Evolutionary conservation across 2,797 vertebrate genomes (phyloP).

Genomic region (Lerista edwardsae): DNA sequence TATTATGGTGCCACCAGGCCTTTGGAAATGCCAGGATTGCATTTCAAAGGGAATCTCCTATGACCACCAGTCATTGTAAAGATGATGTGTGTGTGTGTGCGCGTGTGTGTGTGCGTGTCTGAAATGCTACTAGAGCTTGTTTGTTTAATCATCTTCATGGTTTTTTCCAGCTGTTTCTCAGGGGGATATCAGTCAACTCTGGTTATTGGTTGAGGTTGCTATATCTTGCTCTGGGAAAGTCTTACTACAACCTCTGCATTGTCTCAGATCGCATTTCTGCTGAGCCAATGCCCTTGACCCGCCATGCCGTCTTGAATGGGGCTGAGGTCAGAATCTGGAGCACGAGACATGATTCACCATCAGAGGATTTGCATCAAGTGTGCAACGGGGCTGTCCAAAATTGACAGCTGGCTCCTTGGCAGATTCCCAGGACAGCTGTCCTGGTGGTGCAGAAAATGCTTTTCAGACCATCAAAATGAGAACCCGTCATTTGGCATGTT

Average conservation of each 20-base stretch:
- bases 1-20: background rate
- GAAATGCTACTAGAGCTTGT: background rate
- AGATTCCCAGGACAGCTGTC: slow-evolving; percentile 62
- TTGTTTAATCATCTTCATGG: background rate
- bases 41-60: background rate
- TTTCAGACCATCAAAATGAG: slow-evolving; percentile 53
- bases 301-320: slow-evolving; percentile 29
- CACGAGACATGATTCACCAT: slow-evolving; percentile 58
- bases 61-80: background rate
- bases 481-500: slow-evolving; percentile 57
- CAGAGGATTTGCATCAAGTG: slow-evolving; percentile 59
- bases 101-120: too few relatives aligned
- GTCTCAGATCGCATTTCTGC: background rate
- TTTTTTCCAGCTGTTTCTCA: background rate
- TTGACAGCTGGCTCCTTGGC: slow-evolving; percentile 70
- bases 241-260: background rate
- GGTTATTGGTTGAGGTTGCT: slow-evolving; percentile 39
- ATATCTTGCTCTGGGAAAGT: background rate
- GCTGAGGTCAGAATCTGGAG: slow-evolving; percentile 61
- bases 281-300: background rate
- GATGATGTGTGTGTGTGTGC: too few relatives aligned
- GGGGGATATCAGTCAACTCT: background rate
- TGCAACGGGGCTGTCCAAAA: slow-evolving; percentile 65
- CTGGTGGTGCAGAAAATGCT: slow-evolving; percentile 48
- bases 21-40: background rate